phyloP scores from a whole-genome alignment of 2,888 invertebrate genomes.

The Isoperla grammatica region DNA sequence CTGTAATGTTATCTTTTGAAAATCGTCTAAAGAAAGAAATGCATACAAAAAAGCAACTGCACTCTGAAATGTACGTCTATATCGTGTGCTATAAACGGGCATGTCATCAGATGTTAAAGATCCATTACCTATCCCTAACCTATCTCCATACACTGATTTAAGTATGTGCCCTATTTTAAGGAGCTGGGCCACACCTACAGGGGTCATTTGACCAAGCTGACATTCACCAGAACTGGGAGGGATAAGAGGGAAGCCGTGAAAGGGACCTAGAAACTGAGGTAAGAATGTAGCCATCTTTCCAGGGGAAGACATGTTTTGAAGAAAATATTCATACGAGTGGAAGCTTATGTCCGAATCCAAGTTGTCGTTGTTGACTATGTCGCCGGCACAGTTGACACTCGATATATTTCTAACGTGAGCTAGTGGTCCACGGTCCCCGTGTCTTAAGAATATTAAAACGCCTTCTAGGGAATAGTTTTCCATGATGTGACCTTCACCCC shows the following conservation, averaged over 20 bases:
- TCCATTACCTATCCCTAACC: conserved; percentile 44
- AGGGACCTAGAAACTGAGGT: conserved; percentile 71
- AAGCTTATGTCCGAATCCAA: conserved; percentile 28
- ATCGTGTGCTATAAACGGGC: conserved; percentile 72
- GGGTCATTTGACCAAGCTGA: conserved; percentile 79
- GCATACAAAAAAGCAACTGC: conserved; percentile 72
- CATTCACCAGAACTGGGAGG: conserved; percentile 64
- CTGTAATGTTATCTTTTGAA: conserved; percentile 50
- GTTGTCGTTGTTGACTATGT: conserved; percentile 37
- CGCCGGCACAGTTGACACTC: conserved; percentile 67
- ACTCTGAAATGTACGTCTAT: conserved; percentile 87
- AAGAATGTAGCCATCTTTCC: conserved; percentile 22
- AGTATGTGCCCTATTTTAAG: conserved; percentile 69
- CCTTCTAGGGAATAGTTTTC: conserved; percentile 63
- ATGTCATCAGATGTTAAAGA: conserved; percentile 52
- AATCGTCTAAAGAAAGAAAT: conserved; percentile 60
- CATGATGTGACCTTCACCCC: conserved; percentile 62
- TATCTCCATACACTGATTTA: conserved; percentile 52
- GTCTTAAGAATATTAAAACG: conserved; percentile 70
- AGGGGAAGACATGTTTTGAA: conserved; percentile 27
- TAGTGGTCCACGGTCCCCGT: conserved; percentile 85
- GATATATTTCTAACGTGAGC: conserved; percentile 75
- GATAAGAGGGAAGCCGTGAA: conserved; percentile 76
- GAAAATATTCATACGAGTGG: conserved; percentile 28
- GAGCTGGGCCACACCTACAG: conserved; percentile 63